Evolutionary conservation across 2,113 vertebrate species (phyloP).

Genomic region (Neotoma lepida): DNA sequence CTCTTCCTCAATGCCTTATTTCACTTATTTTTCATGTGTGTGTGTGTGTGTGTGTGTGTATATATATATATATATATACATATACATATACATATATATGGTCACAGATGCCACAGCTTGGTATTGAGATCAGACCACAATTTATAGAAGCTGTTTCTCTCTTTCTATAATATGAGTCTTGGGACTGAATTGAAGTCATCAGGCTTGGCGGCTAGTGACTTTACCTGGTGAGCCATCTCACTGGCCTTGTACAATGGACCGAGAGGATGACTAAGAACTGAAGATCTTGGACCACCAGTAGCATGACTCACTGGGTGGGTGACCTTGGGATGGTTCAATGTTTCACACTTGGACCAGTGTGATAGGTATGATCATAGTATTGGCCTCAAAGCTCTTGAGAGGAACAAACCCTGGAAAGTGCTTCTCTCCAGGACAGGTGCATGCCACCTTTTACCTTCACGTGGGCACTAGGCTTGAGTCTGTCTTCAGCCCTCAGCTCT

Average conservation of each 20-base stretch:
- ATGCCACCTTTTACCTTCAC: not conserved
- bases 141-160: not conserved
- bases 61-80: too few relatives aligned
- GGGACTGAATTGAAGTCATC: not conserved
- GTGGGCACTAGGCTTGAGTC: not conserved
- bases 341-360: too few relatives aligned
- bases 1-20: not conserved
- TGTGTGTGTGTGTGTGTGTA: not conserved
- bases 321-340: not conserved
- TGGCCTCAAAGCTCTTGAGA: rapidly evolving
- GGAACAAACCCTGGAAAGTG: not conserved
- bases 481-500: not conserved
- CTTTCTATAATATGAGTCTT: not conserved
- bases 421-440: not conserved
- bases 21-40: not conserved
- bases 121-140: not conserved
- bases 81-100: too few relatives aligned
- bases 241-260: not conserved
- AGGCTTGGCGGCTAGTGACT: not conserved
- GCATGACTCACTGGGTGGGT: not conserved
- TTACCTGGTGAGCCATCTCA: not conserved
- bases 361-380: not conserved
- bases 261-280: not conserved
- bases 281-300: not conserved
- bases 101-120: not conserved